These are phyloP conservation scores for Rhinoderma darwinii DNA, from an alignment of 2,113 vertebrate species.

Conservation along the genomic window DNA sequence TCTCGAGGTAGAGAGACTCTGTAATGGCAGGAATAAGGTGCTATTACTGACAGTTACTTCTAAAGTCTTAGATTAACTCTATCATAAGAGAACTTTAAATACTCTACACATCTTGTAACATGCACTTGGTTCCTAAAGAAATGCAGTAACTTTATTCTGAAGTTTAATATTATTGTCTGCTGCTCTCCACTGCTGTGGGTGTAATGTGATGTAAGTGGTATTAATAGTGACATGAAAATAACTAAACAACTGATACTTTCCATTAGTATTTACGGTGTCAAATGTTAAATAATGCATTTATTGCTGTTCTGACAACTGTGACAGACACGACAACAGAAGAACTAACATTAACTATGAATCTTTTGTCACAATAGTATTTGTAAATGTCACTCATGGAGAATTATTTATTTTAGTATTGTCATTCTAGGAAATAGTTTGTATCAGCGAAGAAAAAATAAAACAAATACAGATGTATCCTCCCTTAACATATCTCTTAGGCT, in stretches of 20 bases:
- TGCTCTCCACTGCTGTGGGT: conserved; percentile 30
- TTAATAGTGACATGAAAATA: conserved; percentile 48
- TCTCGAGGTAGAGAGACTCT: conserved; percentile 15
- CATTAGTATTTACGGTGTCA: conserved; percentile 57
- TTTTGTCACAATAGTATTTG: conserved; percentile 56
- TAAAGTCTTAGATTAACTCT: conserved; percentile 34
- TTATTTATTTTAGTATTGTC: conserved; percentile 34
- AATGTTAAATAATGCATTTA: conserved; percentile 51
- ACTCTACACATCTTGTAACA: neutral
- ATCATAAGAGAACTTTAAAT: conserved; percentile 52
- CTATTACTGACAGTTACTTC: conserved; percentile 48
- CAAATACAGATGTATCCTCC: neutral
- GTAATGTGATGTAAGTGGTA: conserved; percentile 44
- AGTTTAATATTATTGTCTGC: conserved; percentile 40
- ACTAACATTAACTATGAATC: conserved; percentile 40
- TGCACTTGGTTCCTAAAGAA: conserved; percentile 2
- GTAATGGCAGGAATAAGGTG: conserved; percentile 38
- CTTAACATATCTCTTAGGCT: too few relatives aligned
- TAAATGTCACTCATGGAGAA: conserved; percentile 38
- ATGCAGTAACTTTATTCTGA: conserved; percentile 26
- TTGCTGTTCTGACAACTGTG: conserved; percentile 32
- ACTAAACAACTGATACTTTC: conserved; percentile 39
- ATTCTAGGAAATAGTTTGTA: conserved; percentile 18
- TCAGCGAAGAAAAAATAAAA: neutral
- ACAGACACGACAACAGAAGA: conserved; percentile 26